Percentiles rank a stretch among this genome's conserved stretches.
phyloP scores from a whole-genome alignment of 2,888 invertebrate genomes.

The Diabrotica balteata region DNA sequence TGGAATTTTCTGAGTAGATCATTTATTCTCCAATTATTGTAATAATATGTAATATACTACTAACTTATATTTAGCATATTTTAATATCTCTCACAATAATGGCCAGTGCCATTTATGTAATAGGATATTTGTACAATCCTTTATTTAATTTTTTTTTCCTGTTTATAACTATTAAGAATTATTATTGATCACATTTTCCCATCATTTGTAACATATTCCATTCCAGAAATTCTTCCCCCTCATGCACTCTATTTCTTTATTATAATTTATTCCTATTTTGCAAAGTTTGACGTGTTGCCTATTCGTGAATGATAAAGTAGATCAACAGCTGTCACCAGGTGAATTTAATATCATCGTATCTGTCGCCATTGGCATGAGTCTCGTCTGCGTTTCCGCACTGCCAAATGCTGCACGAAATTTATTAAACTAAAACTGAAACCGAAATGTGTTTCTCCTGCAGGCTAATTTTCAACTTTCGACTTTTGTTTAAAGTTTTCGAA shows the following conservation, averaged over 20 bases:
- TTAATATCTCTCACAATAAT: too few relatives aligned
- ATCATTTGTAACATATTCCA: too few relatives aligned
- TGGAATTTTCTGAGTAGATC: too few relatives aligned
- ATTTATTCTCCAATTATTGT: too few relatives aligned
- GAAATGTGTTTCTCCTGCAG: slow-evolving; percentile 24
- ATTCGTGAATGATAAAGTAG: slow-evolving; percentile 59
- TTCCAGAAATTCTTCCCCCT: too few relatives aligned
- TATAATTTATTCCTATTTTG: slow-evolving; percentile 29
- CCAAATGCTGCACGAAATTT: slow-evolving; percentile 42
- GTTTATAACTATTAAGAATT: too few relatives aligned
- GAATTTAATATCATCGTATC: slow-evolving; percentile 60
- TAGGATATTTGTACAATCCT: too few relatives aligned
- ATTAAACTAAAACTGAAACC: slow-evolving; percentile 39
- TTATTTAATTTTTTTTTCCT: too few relatives aligned
- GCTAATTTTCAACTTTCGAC: slow-evolving; percentile 36
- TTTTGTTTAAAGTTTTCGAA: slow-evolving; percentile 40
- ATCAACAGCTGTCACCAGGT: slow-evolving; percentile 62
- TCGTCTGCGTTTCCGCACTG: slow-evolving; percentile 29
- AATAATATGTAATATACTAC: too few relatives aligned
- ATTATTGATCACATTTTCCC: too few relatives aligned
- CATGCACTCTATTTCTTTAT: slow-evolving; percentile 14
- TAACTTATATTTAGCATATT: too few relatives aligned
- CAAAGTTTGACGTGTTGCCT: slow-evolving; percentile 52
- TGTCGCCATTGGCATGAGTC: slow-evolving; percentile 38
- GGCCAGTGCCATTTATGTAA: too few relatives aligned